Percentiles rank a stretch among this genome's conserved stretches.
These are phyloP conservation scores for Conistra vaccinii DNA, from an alignment of 2,888 invertebrate genomes.

Conservation along the genomic window DNA sequence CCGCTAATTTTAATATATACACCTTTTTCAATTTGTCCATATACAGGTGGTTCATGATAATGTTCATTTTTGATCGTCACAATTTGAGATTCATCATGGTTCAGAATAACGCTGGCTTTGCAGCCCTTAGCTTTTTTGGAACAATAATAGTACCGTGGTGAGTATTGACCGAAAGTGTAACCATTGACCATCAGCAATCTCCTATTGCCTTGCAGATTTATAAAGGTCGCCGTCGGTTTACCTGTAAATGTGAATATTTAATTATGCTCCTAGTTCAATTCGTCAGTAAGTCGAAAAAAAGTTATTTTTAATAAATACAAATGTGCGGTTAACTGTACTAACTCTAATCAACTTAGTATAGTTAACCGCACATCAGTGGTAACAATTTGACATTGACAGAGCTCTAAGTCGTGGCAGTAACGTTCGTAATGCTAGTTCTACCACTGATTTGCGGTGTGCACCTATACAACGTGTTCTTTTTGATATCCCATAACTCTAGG, in stretches of 20 bases:
- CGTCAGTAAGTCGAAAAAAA: not conserved
- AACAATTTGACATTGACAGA: too few species aligned
- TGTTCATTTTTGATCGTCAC: slow-evolving; percentile 27
- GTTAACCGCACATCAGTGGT: too few species aligned
- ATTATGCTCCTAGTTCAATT: not conserved
- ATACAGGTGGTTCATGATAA: slow-evolving; percentile 42
- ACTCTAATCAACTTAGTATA: too few species aligned
- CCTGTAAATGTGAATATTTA: slow-evolving; percentile 39
- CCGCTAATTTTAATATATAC: slow-evolving; percentile 26
- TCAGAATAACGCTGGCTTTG: slow-evolving; percentile 43
- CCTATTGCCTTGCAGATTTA: slow-evolving; percentile 28
- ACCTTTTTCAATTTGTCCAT: slow-evolving; percentile 2
- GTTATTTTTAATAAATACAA: not conserved
- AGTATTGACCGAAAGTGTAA: slow-evolving; percentile 49
- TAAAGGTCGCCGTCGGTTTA: slow-evolving; percentile 16
- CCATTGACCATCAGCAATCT: slow-evolving; percentile 50
- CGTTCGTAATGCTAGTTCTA: too few species aligned
- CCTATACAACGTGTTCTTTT: too few species aligned
- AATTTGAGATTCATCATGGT: slow-evolving; percentile 12
- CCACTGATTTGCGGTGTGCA: too few species aligned
- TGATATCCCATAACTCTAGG: too few species aligned
- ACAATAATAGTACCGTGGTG: slow-evolving; percentile 50
- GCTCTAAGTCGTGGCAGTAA: too few species aligned
- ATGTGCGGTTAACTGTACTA: too few species aligned
- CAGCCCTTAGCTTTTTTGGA: slow-evolving; percentile 48